Evolutionary conservation across 1,140 invertebrate species (phyloP).

Genomic region (Ladona fulva): DNA sequence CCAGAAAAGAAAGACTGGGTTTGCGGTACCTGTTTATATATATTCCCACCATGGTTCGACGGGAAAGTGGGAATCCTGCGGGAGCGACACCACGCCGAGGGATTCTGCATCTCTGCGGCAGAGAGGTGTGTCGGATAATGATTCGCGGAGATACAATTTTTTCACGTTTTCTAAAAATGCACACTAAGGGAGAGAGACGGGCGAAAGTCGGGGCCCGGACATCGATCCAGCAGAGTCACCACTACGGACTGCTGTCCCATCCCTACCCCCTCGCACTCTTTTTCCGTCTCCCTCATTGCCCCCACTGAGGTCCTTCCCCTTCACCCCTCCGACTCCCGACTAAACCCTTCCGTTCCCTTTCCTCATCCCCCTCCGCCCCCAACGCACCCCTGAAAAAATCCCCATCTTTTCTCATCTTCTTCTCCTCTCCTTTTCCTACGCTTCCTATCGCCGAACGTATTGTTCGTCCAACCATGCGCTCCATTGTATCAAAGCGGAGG

Average conservation of each 20-base stretch:
- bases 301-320: background rate
- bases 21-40: too few relatives aligned
- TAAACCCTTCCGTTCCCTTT: background rate
- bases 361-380: background rate
- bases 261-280: background rate
- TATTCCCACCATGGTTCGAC: too few relatives aligned
- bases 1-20: too few relatives aligned
- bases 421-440: background rate
- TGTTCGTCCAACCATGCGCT: background rate
- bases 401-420: background rate
- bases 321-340: background rate
- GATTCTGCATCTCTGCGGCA: background rate
- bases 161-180: background rate
- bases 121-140: background rate
- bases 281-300: background rate
- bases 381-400: background rate
- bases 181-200: background rate
- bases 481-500: background rate
- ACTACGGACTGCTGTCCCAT: background rate
- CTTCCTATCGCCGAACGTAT: slow-evolving; percentile 3
- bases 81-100: too few relatives aligned
- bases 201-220: background rate
- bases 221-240: background rate
- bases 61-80: too few relatives aligned
- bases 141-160: slow-evolving; percentile 1